Evolutionary conservation across 2,888 invertebrate species (phyloP).

Genomic region (Linnaemya vulpina): DNA sequence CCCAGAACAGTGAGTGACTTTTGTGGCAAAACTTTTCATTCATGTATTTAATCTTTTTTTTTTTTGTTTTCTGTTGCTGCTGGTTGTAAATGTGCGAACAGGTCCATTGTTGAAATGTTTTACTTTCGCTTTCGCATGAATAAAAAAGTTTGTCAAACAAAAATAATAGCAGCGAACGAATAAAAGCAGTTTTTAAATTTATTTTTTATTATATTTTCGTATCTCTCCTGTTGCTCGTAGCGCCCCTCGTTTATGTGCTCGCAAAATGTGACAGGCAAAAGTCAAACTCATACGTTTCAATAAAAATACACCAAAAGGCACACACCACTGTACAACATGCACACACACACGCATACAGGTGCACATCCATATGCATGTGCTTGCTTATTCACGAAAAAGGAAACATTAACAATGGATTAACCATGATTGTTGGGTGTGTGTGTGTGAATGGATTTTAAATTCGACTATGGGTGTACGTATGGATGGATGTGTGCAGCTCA

Average conservation of each 20-base stretch:
- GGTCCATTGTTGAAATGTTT: slow-evolving; percentile 28
- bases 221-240: slow-evolving; percentile 5
- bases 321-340: neutral
- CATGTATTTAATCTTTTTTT: neutral
- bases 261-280: slow-evolving; percentile 27
- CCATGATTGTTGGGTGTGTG: neutral
- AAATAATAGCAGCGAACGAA: neutral
- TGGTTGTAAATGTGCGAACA: slow-evolving; percentile 23
- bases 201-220: slow-evolving; percentile 35
- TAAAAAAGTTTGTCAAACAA: slow-evolving; percentile 5
- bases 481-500: neutral
- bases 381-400: too few relatives aligned
- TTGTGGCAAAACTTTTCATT: slow-evolving; percentile 59
- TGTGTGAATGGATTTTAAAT: neutral
- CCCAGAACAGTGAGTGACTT: slow-evolving; percentile 57
- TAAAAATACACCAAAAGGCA: neutral
- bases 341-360: neutral
- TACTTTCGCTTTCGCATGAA: slow-evolving; percentile 15
- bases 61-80: neutral
- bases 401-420: slow-evolving; percentile 12
- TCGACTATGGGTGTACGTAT: neutral
- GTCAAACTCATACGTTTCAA: neutral
- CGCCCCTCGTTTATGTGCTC: slow-evolving; percentile 13
- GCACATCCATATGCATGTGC: too few relatives aligned
- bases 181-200: neutral